A percentile compares a stretch with the other conserved stretches of the same genome.
phyloP scores from a whole-genome alignment of 1,140 invertebrate genomes.

The Pseudobourletiella spinata region DNA sequence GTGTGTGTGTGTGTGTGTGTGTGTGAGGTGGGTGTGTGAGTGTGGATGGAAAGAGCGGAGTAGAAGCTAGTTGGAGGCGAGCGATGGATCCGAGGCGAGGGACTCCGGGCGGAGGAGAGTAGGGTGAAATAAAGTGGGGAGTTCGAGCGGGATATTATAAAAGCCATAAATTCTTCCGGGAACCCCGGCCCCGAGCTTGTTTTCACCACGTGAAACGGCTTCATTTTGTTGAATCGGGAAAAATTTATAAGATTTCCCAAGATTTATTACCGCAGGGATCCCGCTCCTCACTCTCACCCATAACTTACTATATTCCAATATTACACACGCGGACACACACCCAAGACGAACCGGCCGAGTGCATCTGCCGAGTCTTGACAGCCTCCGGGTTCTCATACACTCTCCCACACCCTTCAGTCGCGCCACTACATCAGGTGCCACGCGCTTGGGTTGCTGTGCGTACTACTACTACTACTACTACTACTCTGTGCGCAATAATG shows the following conservation, averaged over 20 bases:
- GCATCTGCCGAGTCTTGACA: too few species aligned
- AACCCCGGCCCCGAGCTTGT: not conserved
- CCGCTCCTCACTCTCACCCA: not conserved
- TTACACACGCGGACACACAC: too few species aligned
- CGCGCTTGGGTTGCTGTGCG: too few species aligned
- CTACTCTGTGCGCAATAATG: too few species aligned
- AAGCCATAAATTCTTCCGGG: not conserved
- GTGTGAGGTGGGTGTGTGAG: too few species aligned
- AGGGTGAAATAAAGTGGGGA: not conserved
- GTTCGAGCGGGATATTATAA: not conserved
- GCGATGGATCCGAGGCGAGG: too few species aligned
- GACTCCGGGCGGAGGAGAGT: too few species aligned
- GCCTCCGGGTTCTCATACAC: not conserved
- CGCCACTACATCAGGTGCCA: not conserved
- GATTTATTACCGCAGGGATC: slow-evolving; percentile 9
- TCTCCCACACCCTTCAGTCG: not conserved
- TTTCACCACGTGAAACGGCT: not conserved
- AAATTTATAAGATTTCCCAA: slow-evolving; percentile 13
- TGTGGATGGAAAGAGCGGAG: too few species aligned
- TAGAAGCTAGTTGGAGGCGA: too few species aligned
- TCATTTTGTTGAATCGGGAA: slow-evolving; percentile 12
- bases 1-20: too few species aligned
- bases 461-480: too few species aligned
- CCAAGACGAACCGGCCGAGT: too few species aligned
- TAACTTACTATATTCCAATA: not conserved